Base-by-base conservation (phyloP, 1,140 invertebrate genomes). In the Papilio machaon region DNA sequence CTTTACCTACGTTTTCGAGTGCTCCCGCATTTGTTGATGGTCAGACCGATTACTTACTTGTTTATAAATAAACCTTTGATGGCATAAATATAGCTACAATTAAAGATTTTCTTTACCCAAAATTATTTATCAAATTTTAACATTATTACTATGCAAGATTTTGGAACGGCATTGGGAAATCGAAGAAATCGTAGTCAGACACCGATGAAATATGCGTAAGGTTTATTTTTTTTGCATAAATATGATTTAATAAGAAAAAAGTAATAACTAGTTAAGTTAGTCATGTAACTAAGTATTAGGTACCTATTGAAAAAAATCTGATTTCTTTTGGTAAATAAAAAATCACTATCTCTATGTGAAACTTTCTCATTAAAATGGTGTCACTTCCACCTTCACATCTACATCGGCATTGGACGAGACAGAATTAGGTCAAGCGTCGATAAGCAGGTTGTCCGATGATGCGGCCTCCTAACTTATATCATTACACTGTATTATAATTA, bases 1-100 rank as follows among this genome's bases (percentile, higher is more conserved):
- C 74, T 81, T 17, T 79, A 60, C 60, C 77, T 79, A 79, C 35
- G 60, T 79, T 35, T n/a, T 60, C 9, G 19, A 77, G 75, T 49
- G 60, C 77, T 64, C 77, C 15, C 54, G 43, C 46, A 43, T 79
- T 64, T 52, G 73, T 75, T 75, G 73, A 52, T 52, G 73, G 46
- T 46, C 8, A 8, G 17, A 47, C 13, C 46, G 46, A 67, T n/a
- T n/a, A n/a, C n/a, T 67, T 35, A 67, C 23, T 73, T 73, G 7
- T 73, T 73, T 19, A 38, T 73, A 73, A 74, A 74, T 74, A 74
- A n/a, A 67, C 54, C 15, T 67, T 35, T 35, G 3, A 67, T 35
- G 30, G 7, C 7, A 13, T 38, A 64, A 23, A 64, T 64, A 30
- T 19, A 64, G 9, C n/a, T 23, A 64, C 60, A 11, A 64, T 30